phyloP scores from a whole-genome alignment of 2,888 invertebrate species.

The Drosophila stalkeri region DNA sequence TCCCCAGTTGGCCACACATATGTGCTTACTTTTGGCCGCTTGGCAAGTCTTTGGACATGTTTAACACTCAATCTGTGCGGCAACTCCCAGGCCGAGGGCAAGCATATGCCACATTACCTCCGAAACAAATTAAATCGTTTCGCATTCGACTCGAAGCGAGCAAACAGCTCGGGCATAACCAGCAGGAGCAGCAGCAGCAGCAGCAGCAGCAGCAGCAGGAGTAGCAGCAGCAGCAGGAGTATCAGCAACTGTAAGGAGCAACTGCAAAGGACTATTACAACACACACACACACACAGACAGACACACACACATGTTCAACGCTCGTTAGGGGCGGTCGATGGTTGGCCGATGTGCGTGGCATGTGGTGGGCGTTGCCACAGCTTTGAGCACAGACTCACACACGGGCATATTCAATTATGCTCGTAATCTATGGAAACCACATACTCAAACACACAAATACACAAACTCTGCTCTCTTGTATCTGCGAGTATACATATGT shows the following conservation, averaged over 20 bases:
- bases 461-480: constrained; percentile 19
- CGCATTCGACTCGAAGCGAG: constrained; percentile 66
- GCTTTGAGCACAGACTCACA: constrained; percentile 32
- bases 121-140: constrained; percentile 79
- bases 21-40: background rate
- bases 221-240: background rate
- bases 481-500: constrained; percentile 24
- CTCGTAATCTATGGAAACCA: constrained; percentile 71
- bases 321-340: constrained; percentile 73
- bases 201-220: constrained; percentile 11
- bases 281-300: no score
- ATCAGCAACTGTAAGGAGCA: constrained; percentile 2
- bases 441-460: constrained; percentile 39
- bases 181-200: constrained; percentile 24
- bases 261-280: constrained; percentile 30
- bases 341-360: constrained; percentile 58
- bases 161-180: constrained; percentile 60
- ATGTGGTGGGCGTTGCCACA: constrained; percentile 71
- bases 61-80: constrained; percentile 77
- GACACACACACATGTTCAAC: constrained; percentile 31
- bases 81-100: constrained; percentile 54
- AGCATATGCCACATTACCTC: constrained; percentile 80
- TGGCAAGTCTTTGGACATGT: constrained; percentile 46
- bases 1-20: background rate
- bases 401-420: constrained; percentile 58